Conservation (phyloP, 2,797 vertebrate species). For the Schizopygopsis pylzovi region DNA sequence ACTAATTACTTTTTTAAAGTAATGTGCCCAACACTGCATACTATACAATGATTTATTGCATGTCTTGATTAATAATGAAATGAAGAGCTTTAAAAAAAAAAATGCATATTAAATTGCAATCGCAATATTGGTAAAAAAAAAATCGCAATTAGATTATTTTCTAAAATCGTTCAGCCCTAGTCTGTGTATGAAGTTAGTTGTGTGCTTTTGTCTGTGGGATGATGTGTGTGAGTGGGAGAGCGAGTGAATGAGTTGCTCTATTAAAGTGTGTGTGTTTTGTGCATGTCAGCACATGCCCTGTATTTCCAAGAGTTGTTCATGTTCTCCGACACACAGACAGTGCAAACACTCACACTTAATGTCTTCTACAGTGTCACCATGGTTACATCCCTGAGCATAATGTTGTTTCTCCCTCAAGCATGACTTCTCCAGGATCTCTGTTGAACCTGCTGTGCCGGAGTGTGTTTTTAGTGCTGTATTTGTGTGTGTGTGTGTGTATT, state of each 20-base stretch:
- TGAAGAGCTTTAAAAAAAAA: too few relatives aligned
- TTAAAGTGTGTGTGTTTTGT: conserved; percentile 30
- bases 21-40: too few relatives aligned
- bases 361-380: conserved; percentile 29
- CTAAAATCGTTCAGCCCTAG: not conserved
- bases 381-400: conserved; percentile 18
- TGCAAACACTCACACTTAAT: conserved; percentile 34
- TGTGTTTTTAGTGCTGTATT: not conserved
- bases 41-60: too few relatives aligned
- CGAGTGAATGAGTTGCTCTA: not conserved
- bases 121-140: too few relatives aligned
- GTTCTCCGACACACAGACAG: conserved; percentile 9
- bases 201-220: conserved; percentile 1
- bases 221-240: conserved; percentile 53
- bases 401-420: conserved; percentile 22
- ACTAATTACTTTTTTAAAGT: too few relatives aligned
- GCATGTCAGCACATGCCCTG: conserved; percentile 30
- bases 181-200: not conserved
- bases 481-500: conserved; percentile 9
- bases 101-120: too few relatives aligned
- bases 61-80: too few relatives aligned
- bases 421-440: conserved; percentile 11
- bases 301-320: conserved; percentile 23
- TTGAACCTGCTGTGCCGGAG: not conserved
- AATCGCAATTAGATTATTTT: too few relatives aligned